Conservation (phyloP, 2,888 invertebrate genomes). For the Epinotia nisella region DNA sequence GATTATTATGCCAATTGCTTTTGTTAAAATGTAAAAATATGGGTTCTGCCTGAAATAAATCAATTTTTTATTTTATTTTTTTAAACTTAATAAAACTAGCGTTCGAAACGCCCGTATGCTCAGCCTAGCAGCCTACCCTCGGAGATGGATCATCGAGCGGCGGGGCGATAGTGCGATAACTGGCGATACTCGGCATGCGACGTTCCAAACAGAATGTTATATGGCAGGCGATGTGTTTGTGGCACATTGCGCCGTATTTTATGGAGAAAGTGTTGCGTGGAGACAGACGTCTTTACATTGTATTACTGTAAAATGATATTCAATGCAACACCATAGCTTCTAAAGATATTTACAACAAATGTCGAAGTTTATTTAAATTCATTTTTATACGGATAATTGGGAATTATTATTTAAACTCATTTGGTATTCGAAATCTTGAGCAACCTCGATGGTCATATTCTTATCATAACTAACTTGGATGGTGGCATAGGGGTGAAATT, state of each 20-base stretch:
- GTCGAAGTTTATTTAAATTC: no score
- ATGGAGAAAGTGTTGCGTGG: background rate
- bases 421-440: no score
- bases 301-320: background rate
- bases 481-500: no score
- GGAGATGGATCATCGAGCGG: conserved; percentile 79
- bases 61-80: no score
- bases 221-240: conserved; percentile 22
- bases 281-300: background rate
- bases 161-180: conserved; percentile 73
- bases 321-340: background rate
- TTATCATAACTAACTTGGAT: no score
- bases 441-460: no score
- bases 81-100: conserved; percentile 24
- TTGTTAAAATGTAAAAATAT: no score
- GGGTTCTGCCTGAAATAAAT: no score
- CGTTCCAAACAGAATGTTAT: conserved; percentile 37
- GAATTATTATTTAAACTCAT: no score
- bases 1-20: no score
- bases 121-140: conserved; percentile 54
- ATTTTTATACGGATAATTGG: no score
- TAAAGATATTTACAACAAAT: background rate
- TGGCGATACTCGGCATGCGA: conserved; percentile 62
- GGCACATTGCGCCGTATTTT: conserved; percentile 14
- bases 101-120: conserved; percentile 58